Percentiles rank a stretch among this genome's conserved stretches.
phyloP scores from a whole-genome alignment of 2,888 invertebrate genomes.

The Thysanoteuthis rhombus region DNA sequence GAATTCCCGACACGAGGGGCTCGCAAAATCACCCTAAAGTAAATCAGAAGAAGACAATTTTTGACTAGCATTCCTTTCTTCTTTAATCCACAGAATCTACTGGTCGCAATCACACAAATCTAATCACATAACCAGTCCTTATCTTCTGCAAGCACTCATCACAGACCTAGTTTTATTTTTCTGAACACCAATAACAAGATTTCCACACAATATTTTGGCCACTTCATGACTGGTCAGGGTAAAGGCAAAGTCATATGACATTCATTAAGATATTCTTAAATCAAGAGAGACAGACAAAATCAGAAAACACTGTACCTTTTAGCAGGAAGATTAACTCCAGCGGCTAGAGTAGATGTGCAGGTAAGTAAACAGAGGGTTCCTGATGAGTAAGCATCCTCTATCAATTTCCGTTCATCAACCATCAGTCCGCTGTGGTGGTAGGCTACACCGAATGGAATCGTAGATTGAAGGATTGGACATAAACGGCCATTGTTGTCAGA shows the following conservation, averaged over 20 bases:
- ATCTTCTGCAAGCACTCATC: no score
- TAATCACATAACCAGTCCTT: no score
- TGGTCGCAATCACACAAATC: no score
- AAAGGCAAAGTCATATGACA: no score
- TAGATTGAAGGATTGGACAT: conserved; percentile 76
- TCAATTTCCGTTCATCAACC: conserved; percentile 82
- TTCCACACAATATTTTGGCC: no score
- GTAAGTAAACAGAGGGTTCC: conserved; percentile 88
- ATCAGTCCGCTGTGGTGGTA: conserved; percentile 91
- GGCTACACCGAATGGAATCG: conserved; percentile 84
- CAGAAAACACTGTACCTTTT: conserved; percentile 71
- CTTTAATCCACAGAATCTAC: not conserved
- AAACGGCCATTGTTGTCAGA: conserved; percentile 76
- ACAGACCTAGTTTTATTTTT: no score
- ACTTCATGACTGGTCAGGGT: no score
- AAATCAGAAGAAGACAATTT: not conserved
- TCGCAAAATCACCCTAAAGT: conserved; percentile 77
- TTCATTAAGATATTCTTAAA: not conserved
- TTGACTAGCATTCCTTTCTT: not conserved
- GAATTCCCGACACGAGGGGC: conserved; percentile 83
- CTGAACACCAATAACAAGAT: no score
- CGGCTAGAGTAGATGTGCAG: conserved; percentile 96
- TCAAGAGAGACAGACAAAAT: not conserved
- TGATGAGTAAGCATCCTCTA: conserved; percentile 82
- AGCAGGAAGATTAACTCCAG: conserved; percentile 96